A percentile compares a stretch with the other conserved stretches of the same genome.
These are phyloP conservation scores for Ascidia mentula DNA, from an alignment of 23 tunicate species.

Conservation along the genomic window DNA sequence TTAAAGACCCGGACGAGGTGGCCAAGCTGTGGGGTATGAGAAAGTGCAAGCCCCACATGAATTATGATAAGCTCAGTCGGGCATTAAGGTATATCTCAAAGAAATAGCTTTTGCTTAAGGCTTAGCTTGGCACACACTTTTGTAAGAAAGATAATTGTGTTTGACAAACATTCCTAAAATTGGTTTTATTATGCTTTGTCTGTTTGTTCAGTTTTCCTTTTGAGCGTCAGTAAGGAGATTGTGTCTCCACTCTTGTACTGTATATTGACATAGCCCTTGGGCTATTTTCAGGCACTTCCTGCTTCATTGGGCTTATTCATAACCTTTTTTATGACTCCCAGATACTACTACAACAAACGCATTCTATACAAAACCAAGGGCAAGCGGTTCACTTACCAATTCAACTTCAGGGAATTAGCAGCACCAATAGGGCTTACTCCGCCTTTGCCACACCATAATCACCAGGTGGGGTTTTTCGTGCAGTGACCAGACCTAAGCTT, in stretches of 20 bases:
- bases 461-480: conserved; percentile 24
- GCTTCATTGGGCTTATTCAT: background rate
- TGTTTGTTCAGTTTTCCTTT: background rate
- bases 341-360: conserved; percentile 96
- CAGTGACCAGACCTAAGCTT: no score
- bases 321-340: background rate
- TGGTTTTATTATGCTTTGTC: background rate
- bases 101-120: background rate
- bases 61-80: conserved; percentile 95
- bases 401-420: conserved; percentile 97
- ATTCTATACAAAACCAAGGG: conserved; percentile 99
- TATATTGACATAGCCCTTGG: background rate
- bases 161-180: background rate
- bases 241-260: background rate
- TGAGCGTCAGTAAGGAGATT: background rate
- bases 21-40: conserved; percentile 99
- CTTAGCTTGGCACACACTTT: background rate
- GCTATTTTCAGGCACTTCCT: background rate
- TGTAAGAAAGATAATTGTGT: background rate
- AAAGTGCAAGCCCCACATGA: conserved; percentile 99
- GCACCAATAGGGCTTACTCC: conserved; percentile 84
- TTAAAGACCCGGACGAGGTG: conserved; percentile 99
- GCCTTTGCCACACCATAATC: conserved; percentile 51
- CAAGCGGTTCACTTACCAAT: conserved; percentile 96
- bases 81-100: conserved; percentile 75